Percentiles rank a stretch among this genome's conserved stretches.
Conservation (phyloP, 2,888 invertebrate genomes). For the Criorhina ranunculi region DNA sequence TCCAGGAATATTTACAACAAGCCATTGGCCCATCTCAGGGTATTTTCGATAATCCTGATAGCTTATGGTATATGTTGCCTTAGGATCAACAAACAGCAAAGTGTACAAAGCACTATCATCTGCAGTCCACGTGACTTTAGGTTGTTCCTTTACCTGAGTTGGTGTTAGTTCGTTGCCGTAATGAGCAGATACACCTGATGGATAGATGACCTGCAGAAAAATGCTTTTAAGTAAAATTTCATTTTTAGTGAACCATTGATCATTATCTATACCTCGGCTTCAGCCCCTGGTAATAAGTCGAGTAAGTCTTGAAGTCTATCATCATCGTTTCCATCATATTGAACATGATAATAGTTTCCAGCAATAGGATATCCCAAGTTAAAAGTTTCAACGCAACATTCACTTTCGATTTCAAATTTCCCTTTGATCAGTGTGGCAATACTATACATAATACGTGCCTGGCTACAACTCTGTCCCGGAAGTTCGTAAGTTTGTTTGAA, state of each 20-base stretch:
- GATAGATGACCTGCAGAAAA: constrained; percentile 79
- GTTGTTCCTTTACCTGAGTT: constrained; percentile 90
- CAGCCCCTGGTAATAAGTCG: no score
- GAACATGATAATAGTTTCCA: constrained; percentile 81
- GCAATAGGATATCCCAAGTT: constrained; percentile 87
- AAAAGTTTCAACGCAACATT: no score
- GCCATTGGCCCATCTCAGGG: constrained; percentile 95
- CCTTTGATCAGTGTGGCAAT: no score
- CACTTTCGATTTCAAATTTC: no score
- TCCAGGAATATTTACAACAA: constrained; percentile 92
- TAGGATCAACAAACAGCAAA: constrained; percentile 92
- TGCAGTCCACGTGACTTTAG: constrained; percentile 89
- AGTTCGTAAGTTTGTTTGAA: constrained; percentile 86
- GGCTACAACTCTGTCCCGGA: constrained; percentile 23
- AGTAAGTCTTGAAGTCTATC: no score
- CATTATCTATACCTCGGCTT: no score
- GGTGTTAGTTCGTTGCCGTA: constrained; percentile 91
- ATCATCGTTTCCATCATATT: constrained; percentile 84
- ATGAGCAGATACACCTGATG: constrained; percentile 85
- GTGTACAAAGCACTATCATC: constrained; percentile 88
- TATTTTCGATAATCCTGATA: constrained; percentile 91
- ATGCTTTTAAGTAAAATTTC: no score
- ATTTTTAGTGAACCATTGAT: no score
- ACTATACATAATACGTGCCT: no score
- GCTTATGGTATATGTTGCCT: no score